Base-by-base conservation (phyloP, 2,888 invertebrate genomes). In the Phengaris alcon region DNA sequence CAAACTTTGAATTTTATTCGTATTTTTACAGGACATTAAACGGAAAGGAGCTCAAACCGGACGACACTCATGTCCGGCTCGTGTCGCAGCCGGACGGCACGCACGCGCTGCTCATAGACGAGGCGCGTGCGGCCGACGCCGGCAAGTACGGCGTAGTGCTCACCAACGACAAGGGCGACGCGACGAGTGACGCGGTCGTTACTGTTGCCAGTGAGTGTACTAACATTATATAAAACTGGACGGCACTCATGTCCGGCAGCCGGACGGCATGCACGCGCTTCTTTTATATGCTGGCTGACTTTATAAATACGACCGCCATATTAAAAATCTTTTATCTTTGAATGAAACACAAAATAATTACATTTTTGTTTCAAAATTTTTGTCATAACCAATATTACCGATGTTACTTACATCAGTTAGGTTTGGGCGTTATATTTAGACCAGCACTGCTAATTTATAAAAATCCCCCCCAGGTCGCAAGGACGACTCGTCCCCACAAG, bases 61-160 rank as follows among this genome's bases (percentile, higher is more conserved):
- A 97, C 84, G 96, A 96, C 0, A 93, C 95, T 57, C 96, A 95
- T 78, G 90, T 96, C 72, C 95, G 95, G 76, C 87, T 96, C 5
- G 90, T 95, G 1, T 93, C 95, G 6, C 94, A 95, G 78, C 96
- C 97, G 0, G 97, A 98, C 86, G 97, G 97, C 10, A 95, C 94
- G 0, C 95, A 96, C 79, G 95, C 95, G 59, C 89, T 98, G 46
- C 86, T 97, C 12, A 95, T 98, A 73, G 96, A 96, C 81, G 94
- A 95, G 75, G 96, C 96, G 0, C 89, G 88, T 0, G 94, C 95
- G 0, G 94, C 95, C 2, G 98, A 99, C 89, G 97, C 96, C n/a
- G 98, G 98, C 0, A 94, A 95, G 68, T 99, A 98, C 88, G 95
- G 95, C 80, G 97, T 96, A 0, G 86, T 95, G 1, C 97, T 97